Base-by-base conservation (phyloP, 2,888 invertebrate species). In the Drosophila lacicola region DNA sequence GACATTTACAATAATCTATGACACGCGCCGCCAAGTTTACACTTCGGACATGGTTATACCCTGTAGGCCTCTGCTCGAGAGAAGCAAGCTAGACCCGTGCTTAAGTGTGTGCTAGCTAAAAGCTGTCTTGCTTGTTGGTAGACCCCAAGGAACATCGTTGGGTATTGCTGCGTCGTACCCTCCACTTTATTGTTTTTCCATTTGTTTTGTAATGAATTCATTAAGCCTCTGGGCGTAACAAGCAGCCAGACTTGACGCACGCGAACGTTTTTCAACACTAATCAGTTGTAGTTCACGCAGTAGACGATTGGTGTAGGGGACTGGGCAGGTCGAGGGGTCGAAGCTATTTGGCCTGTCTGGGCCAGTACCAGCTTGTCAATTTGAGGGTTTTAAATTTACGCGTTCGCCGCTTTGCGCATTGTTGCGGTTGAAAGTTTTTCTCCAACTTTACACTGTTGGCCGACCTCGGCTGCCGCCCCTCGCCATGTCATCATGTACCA, bases 151-250 rank as follows among this genome's bases (percentile, higher is more conserved):
- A 29, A 29, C 4, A 11, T 10, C 39, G 10, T 37, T 49, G 19
- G 50, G 33, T 60, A 54, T 42, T 17, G 25, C 45, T 44, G 46
- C 10, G 34, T 50, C 42, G 44, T 14, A 11, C 3, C 19, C 39
- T 9, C 10, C 34, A 34, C 14, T 1, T 8, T 25, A 58, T 25
- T 17, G 55, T 41, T 11, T 46, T 68, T 46, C 47, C 58, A 54
- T 63, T 70, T 53, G 42, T 50, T 56, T 54, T 47, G 37, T 70
- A 83, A 78, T 83, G 69, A 80, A 83, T 81, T 84, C 68, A 78
- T 84, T 82, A 71, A 21, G 67, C 65, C 68, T 21, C 61, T 29
- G 70, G 80, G 74, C 70, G 65, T 61, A 65, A 44, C 63, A 66
- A 76, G 58, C 57, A 58, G 42, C 6, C 45, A 36, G 58, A 45